phyloP scores from a whole-genome alignment of 2,113 vertebrate species.

The Dendrocopos noguchii region DNA sequence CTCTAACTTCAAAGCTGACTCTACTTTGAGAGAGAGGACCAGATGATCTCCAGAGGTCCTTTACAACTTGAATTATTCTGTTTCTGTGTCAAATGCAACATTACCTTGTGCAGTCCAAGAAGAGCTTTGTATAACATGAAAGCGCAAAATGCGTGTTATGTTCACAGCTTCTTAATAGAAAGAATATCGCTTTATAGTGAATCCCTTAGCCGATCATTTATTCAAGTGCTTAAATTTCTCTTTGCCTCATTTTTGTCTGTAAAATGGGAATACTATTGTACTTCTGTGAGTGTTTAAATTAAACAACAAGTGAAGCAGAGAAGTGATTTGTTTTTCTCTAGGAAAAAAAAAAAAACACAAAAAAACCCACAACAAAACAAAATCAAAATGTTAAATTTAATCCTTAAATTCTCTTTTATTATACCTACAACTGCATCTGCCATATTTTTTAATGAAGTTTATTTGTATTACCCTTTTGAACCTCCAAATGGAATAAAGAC shows the following conservation, averaged over 20 bases:
- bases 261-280: background rate
- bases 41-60: conserved; percentile 57
- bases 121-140: conserved; percentile 55
- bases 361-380: too few relatives aligned
- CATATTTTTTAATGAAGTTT: background rate
- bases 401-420: background rate
- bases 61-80: conserved; percentile 65
- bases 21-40: conserved; percentile 44
- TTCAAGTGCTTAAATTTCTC: conserved; percentile 8
- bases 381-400: background rate
- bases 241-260: background rate
- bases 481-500: background rate
- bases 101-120: conserved; percentile 56
- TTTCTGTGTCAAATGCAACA: conserved; percentile 62
- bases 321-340: background rate
- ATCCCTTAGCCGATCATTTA: conserved; percentile 7
- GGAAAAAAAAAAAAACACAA: background rate
- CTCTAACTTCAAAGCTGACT: conserved; percentile 60
- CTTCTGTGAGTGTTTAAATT: background rate
- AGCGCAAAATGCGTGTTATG: conserved; percentile 26
- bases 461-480: background rate
- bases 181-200: conserved; percentile 10
- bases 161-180: conserved; percentile 43
- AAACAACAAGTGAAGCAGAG: background rate
- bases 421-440: background rate